These are phyloP conservation scores for Petrophora chlorosata DNA, from an alignment of 2,888 invertebrate species.

Conservation along the genomic window DNA sequence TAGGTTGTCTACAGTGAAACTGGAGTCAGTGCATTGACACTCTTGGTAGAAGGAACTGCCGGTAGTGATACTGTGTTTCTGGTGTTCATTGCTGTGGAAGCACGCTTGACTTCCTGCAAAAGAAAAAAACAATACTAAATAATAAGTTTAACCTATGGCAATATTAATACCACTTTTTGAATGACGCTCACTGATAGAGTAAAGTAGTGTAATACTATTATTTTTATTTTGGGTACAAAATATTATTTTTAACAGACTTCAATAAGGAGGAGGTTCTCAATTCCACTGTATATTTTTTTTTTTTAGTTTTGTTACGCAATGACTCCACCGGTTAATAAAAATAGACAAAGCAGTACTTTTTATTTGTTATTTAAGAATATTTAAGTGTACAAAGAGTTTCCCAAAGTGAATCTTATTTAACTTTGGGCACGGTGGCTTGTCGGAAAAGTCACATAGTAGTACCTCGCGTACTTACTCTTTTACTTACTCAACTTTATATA, in stretches of 20 bases:
- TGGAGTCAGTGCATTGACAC: constrained; percentile 57
- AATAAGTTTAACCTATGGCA: too few relatives aligned
- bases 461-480: constrained; percentile 9
- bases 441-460: not conserved
- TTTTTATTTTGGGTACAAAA: too few relatives aligned
- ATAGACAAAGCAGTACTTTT: not conserved
- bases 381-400: constrained; percentile 1
- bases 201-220: not conserved
- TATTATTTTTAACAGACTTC: too few relatives aligned
- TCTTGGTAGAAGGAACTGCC: constrained; percentile 59
- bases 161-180: not conserved
- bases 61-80: constrained; percentile 43
- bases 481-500: constrained; percentile 39
- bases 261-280: too few relatives aligned
- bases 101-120: constrained; percentile 59
- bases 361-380: not conserved
- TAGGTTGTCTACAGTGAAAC: constrained; percentile 42
- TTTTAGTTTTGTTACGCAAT: too few relatives aligned
- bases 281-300: too few relatives aligned
- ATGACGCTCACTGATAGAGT: too few relatives aligned
- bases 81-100: constrained; percentile 47
- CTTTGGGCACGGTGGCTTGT: not conserved
- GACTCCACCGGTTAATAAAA: too few relatives aligned
- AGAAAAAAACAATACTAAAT: constrained; percentile 18
- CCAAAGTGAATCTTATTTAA: constrained; percentile 2